Conservation (phyloP, 2,888 invertebrate genomes). For the Latheticus oryzae region DNA sequence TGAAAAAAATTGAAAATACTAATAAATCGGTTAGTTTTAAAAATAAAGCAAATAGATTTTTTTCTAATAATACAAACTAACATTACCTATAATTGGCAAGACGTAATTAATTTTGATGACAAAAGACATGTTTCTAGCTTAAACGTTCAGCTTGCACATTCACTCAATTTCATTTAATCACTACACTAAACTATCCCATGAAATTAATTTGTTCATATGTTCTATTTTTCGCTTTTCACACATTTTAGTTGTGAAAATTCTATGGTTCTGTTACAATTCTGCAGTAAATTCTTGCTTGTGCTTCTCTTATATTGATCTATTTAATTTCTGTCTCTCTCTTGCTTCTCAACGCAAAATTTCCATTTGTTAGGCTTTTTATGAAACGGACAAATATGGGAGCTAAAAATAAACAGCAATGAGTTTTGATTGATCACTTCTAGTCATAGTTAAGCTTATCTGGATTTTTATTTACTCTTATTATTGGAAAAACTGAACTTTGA, state of each 20-base stretch:
- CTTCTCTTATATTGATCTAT: slow-evolving; percentile 39
- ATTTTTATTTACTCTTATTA: no score
- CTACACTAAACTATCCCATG: background rate
- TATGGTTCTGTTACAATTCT: slow-evolving; percentile 14
- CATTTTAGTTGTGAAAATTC: slow-evolving; percentile 28
- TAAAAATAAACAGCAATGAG: background rate
- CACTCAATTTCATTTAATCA: slow-evolving; percentile 11
- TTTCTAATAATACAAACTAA: slow-evolving; percentile 33
- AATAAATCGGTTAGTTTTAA: slow-evolving; percentile 6
- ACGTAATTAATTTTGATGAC: slow-evolving; percentile 48
- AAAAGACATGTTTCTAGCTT: slow-evolving; percentile 6
- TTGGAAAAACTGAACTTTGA: no score
- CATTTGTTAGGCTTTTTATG: background rate
- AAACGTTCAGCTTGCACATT: slow-evolving; percentile 5
- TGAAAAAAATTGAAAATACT: slow-evolving; percentile 23
- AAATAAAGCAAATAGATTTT: slow-evolving; percentile 19
- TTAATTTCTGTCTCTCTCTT: slow-evolving; percentile 29
- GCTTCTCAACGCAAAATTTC: slow-evolving; percentile 2
- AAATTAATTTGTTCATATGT: no score
- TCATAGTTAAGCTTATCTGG: no score
- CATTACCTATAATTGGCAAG: slow-evolving; percentile 51
- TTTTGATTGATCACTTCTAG: no score
- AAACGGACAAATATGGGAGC: background rate
- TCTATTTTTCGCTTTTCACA: background rate
- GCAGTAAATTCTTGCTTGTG: slow-evolving; percentile 25